A percentile compares a stretch with the other conserved stretches of the same genome.
Evolutionary conservation across 2,888 invertebrate genomes (phyloP).

Genomic region (Teleiodes luculella): DNA sequence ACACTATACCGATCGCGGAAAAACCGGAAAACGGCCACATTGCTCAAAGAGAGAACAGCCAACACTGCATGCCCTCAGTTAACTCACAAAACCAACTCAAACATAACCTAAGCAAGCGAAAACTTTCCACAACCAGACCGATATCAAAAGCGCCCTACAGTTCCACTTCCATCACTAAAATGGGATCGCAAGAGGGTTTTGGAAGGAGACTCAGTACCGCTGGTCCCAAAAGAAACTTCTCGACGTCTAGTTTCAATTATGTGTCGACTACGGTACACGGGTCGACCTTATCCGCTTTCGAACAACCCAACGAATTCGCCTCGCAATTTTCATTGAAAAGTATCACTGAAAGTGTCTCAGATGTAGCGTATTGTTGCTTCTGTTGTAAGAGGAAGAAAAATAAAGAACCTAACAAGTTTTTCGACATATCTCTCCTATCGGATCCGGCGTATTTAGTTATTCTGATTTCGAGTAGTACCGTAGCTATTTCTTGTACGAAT

Average conservation of each 20-base stretch:
- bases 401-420: conserved; percentile 79
- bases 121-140: conserved; percentile 54
- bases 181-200: conserved; percentile 60
- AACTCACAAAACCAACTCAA: conserved; percentile 44
- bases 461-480: conserved; percentile 89
- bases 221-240: conserved; percentile 82
- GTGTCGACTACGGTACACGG: conserved; percentile 91
- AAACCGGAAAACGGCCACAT: not conserved
- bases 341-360: conserved; percentile 78
- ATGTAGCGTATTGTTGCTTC: conserved; percentile 65
- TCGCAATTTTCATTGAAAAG: conserved; percentile 87
- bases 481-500: conserved; percentile 92
- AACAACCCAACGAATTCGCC: conserved; percentile 86
- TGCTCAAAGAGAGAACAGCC: not conserved
- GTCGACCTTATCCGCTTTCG: conserved; percentile 86
- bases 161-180: conserved; percentile 75
- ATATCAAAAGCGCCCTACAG: conserved; percentile 69
- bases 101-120: conserved; percentile 57
- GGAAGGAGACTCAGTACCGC: conserved; percentile 52
- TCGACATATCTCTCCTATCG: conserved; percentile 83
- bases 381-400: conserved; percentile 58
- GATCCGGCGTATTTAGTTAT: conserved; percentile 90
- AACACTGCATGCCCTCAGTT: not conserved
- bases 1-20: conserved; percentile 26
- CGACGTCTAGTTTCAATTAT: conserved; percentile 90